Evolutionary conservation across 2,797 vertebrate species (phyloP).

Genomic region (Sternarchorhynchus goeldii): DNA sequence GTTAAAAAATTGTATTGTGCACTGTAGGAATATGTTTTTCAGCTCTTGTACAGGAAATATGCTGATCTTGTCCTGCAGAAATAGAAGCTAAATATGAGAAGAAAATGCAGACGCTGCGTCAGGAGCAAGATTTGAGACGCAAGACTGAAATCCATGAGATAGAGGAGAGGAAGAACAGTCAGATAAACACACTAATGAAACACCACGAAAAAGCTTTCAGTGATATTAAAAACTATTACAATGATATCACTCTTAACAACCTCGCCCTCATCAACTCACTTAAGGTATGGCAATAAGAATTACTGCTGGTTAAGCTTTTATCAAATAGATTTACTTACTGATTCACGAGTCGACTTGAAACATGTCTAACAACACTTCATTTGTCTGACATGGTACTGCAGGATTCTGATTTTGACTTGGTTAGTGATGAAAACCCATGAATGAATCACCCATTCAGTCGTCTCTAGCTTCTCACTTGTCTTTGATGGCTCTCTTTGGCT

Average conservation of each 20-base stretch:
- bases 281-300: slow-evolving; percentile 59
- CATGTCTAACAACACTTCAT: too few species aligned
- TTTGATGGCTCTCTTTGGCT: not conserved
- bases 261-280: slow-evolving; percentile 68
- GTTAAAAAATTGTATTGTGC: too few species aligned
- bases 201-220: slow-evolving; percentile 77
- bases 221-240: slow-evolving; percentile 75
- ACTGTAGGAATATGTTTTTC: not conserved
- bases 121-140: slow-evolving; percentile 78
- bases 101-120: slow-evolving; percentile 76
- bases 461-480: not conserved
- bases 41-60: slow-evolving; percentile 6
- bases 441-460: too few species aligned
- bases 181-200: slow-evolving; percentile 75
- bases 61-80: slow-evolving; percentile 68
- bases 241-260: slow-evolving; percentile 75
- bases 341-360: too few species aligned
- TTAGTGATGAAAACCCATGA: not conserved
- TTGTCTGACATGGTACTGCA: not conserved
- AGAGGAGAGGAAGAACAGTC: slow-evolving; percentile 82
- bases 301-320: too few species aligned
- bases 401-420: not conserved
- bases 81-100: slow-evolving; percentile 75
- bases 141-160: slow-evolving; percentile 78
- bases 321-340: too few species aligned